These are phyloP conservation scores for Diadophis punctatus DNA, from an alignment of 2,113 vertebrate species.

Conservation along the genomic window DNA sequence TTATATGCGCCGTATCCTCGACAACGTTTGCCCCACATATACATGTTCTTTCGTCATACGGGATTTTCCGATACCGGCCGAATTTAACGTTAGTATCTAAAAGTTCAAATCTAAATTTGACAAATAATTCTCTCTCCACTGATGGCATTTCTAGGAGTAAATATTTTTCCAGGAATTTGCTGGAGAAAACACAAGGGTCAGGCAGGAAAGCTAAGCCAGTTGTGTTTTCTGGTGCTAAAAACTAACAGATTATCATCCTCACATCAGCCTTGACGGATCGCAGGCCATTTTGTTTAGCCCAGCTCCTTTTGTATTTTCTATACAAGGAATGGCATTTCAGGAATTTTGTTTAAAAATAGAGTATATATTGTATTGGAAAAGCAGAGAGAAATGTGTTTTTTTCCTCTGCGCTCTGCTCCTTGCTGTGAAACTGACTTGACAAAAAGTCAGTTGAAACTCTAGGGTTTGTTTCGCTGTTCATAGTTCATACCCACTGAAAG, in stretches of 20 bases:
- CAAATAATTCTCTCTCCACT: too few species aligned
- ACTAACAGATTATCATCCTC: neutral
- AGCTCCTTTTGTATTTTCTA: neutral
- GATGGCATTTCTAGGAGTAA: too few species aligned
- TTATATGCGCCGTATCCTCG: too few species aligned
- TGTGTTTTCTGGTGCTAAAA: neutral
- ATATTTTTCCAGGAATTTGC: too few species aligned
- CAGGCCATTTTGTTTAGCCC: neutral
- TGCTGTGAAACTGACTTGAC: neutral
- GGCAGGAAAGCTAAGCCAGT: neutral
- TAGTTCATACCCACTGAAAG: neutral
- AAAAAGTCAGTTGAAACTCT: neutral
- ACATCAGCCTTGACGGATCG: neutral
- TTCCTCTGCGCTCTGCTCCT: neutral
- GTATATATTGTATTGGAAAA: neutral
- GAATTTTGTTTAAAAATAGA: neutral
- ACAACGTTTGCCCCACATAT: too few species aligned
- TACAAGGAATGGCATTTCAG: neutral
- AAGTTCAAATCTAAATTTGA: too few species aligned
- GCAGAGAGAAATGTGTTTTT: neutral
- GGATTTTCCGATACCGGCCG: too few species aligned
- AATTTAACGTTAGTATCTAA: too few species aligned
- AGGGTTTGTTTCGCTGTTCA: neutral
- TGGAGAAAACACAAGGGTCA: neutral
- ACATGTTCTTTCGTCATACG: too few species aligned